Base-by-base conservation (phyloP, 2,113 vertebrate genomes). In the Xiphorhynchus elegans region DNA sequence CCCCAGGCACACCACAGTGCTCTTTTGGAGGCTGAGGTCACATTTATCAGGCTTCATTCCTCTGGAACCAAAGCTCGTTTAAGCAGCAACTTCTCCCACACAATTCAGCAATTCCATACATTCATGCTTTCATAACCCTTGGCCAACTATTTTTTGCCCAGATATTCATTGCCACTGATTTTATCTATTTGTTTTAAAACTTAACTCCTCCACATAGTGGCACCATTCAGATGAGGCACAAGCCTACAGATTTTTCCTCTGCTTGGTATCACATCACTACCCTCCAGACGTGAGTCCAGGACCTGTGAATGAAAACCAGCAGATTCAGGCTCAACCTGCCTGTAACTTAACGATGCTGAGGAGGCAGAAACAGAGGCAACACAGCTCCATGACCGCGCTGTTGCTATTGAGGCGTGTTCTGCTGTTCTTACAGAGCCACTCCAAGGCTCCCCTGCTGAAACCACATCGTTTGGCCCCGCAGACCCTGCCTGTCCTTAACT, bases 111-210 rank as follows among this genome's bases (percentile, higher is more conserved):
- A 18, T 75, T 87, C 59, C 33, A 72, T 31, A 87, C 69, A 56
- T 26, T 74, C 50, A 77, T 58, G 81, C 67, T 81, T 91, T 93
- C 78, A 78, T 64, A 93, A 87, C 49, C 78, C n/a, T 60, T 42
- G n/a, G 90, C 46, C 60, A 84, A 55, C 58, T 75, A 33, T 70
- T 91, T 91, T 82, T 75, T 64, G 3, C 14, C 28, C 46, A 55
- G 59, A 62, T 69, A 90, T 17, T 91, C 13, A 64, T 3, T 72
- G 52, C 21, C 39, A 37, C n/a, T 81, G n/a, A 84, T 83, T 92
- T 83, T 66, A 87, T 67, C 66, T 78, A 46, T 56, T 68, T 80
- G 50, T 50, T 90, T 90, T 67, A 67, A 59, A 92, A 87, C 68
- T 81, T 39, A 83, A 81, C 76, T 92, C 86, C 60, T 87, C 64